These are phyloP conservation scores for Shinisaurus crocodilurus DNA, from an alignment of 2,113 vertebrate species.

Conservation along the genomic window DNA sequence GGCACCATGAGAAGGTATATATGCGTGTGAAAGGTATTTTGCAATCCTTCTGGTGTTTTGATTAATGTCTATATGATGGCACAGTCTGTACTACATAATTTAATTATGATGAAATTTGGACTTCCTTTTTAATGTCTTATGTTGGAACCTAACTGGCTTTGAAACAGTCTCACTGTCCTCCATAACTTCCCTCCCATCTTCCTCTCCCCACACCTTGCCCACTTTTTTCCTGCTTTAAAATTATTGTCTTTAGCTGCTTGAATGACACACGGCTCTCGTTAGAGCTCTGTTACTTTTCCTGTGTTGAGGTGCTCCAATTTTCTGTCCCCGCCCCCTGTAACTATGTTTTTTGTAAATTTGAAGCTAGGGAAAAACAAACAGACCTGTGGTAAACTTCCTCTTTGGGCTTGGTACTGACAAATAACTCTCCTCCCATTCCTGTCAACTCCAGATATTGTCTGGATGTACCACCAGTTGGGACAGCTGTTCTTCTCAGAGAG, in stretches of 20 bases:
- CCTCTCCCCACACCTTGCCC: neutral
- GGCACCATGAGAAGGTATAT: neutral
- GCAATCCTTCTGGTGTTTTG: constrained; percentile 3
- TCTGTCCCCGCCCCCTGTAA: neutral
- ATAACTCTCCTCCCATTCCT: neutral
- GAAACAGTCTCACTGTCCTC: neutral
- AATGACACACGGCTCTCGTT: neutral
- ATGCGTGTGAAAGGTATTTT: constrained; percentile 1
- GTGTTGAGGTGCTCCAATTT: neutral
- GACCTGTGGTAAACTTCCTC: neutral
- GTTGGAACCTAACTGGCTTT: constrained; percentile 11
- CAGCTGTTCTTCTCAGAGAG: neutral
- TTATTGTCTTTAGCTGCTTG: neutral
- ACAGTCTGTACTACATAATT: constrained; percentile 13
- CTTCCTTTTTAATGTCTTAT: constrained; percentile 5
- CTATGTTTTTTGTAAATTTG: neutral
- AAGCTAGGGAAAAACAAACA: neutral
- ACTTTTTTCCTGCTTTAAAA: neutral
- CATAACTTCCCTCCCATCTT: neutral
- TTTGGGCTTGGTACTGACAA: neutral
- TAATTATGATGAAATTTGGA: constrained; percentile 14
- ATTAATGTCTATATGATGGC: neutral
- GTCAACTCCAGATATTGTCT: neutral
- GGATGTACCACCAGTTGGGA: neutral
- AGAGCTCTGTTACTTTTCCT: neutral